Base-by-base conservation (phyloP, 92 coral and sea anemone species). In the Metridium senile region DNA sequence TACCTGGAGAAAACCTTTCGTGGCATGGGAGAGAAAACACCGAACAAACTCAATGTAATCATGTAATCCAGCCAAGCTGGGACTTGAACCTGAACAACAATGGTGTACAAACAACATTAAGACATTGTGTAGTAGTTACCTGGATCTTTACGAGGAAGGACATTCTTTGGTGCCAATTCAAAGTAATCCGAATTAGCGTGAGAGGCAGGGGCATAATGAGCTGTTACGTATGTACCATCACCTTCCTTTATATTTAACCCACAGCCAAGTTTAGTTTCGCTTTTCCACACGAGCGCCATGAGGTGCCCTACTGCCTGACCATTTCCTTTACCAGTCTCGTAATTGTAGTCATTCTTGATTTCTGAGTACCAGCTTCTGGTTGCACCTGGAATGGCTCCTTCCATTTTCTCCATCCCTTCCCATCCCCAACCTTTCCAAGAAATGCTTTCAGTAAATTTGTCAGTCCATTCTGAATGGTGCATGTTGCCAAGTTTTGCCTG, bases 391-490 rank as follows among this genome's bases (percentile, higher is more conserved):
- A 91, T 79, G 21, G 93, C 93, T 26, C 93, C 90, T 26, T 82
- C 86, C 84, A 73, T 85, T 22, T 68, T 58, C 2, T 89, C 83
- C 90, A 83, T 76, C 20, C 89, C 89, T 26, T 72, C 71, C 97
- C 97, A 91, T 0, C 89, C 93, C 90, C 88, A 79, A 9, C 93
- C 91, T 70, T 84, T 91, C 97, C 97, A 89, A 0, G 93, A 89
- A 29, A 91, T 89, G 61, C 88, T 84, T 74, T 91, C 97, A 0
- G 93, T 91, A 51, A 66, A 89, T 29, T 88, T 66, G 64, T 75
- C 87, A 0, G 97, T 89, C 89, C 84, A 85, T 57, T 66, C 10
- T 7, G 93, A 89, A 76, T 91, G 97, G 75, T 85, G 34, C 97
- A 85, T 85, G 0, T 58, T 61, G 21, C 83, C 79, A 0, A 58